Evolutionary conservation across 2,113 vertebrate species (phyloP).

Genomic region (Morone saxatilis): DNA sequence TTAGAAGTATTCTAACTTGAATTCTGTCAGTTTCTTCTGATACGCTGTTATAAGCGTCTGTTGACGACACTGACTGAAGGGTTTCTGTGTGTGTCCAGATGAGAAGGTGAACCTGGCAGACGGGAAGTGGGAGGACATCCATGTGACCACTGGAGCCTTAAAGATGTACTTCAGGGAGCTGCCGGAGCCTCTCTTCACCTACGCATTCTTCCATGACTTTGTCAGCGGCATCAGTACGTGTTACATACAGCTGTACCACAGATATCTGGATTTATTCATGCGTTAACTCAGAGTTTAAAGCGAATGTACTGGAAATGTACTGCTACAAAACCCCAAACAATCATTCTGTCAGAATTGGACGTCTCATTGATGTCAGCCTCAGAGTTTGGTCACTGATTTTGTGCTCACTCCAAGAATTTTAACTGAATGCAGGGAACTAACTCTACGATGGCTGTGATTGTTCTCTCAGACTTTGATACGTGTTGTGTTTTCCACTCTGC

Average conservation of each 20-base stretch:
- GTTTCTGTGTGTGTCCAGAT: constrained; percentile 82
- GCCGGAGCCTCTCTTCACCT: constrained; percentile 95
- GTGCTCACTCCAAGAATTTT: too few species aligned
- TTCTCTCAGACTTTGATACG: neutral
- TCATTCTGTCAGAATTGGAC: too few species aligned
- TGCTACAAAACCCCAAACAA: neutral
- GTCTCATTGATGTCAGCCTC: too few species aligned
- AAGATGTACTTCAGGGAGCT: constrained; percentile 99
- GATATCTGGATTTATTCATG: neutral
- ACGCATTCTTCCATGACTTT: constrained; percentile 92
- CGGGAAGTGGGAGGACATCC: constrained; percentile 97
- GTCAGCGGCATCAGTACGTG: constrained; percentile 95
- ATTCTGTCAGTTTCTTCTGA: neutral
- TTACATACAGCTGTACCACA: neutral
- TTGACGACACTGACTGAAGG: neutral
- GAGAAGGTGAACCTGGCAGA: constrained; percentile 93
- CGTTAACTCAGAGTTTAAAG: neutral
- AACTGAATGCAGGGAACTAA: too few species aligned
- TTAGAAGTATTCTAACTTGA: neutral
- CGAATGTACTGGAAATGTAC: too few species aligned
- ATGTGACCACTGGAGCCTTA: constrained; percentile 95
- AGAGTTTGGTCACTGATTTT: too few species aligned
- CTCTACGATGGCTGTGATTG: neutral
- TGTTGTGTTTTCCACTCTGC: constrained; percentile 45
- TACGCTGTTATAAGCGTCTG: neutral